Evolutionary conservation across 2,888 invertebrate species (phyloP), one percentile per base, ranked within the genome.

Genomic region (Sylvicola cinctus): DNA sequence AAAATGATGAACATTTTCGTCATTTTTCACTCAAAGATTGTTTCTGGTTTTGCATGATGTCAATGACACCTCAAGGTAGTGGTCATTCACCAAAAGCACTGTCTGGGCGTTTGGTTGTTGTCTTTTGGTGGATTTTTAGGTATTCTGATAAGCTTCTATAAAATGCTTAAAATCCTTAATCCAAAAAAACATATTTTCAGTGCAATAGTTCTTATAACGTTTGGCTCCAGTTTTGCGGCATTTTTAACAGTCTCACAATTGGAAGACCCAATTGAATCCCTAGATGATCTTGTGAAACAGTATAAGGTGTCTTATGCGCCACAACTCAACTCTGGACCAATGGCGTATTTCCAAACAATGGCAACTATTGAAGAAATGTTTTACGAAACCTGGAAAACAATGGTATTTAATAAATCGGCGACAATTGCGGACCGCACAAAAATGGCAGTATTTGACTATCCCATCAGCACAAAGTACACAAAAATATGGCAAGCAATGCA

Each of bases 111-210:
- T 61, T 96, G 11, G 78, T 96, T 0, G 95, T 95, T 0, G 95
- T 95, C 2, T 95, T 93, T 1, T 95, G 93, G 95, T 96, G 96
- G 96, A 62, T 96, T 16, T 96, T 96, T 58, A 93, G 95, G 70
- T 68, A 50, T 43, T 25, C n/a, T n/a, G n/a, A n/a, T n/a, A n/a
- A n/a, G n/a, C n/a, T n/a, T n/a, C n/a, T n/a, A n/a, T n/a, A n/a
- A n/a, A n/a, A n/a, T n/a, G n/a, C n/a, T n/a, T n/a, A n/a, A n/a
- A n/a, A n/a, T n/a, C n/a, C n/a, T n/a, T n/a, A n/a, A n/a, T n/a
- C n/a, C n/a, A n/a, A n/a, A n/a, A n/a, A n/a, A n/a, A n/a, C n/a
- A n/a, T n/a, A n/a, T 20, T 25, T 15, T 36, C 10, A 70, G 70
- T 0, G 96, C 96, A 56, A 95, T 96, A 51, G 91, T 96, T 43